These are phyloP conservation scores for Calameuta idolon DNA, from an alignment of 2,888 invertebrate species.

Conservation along the genomic window DNA sequence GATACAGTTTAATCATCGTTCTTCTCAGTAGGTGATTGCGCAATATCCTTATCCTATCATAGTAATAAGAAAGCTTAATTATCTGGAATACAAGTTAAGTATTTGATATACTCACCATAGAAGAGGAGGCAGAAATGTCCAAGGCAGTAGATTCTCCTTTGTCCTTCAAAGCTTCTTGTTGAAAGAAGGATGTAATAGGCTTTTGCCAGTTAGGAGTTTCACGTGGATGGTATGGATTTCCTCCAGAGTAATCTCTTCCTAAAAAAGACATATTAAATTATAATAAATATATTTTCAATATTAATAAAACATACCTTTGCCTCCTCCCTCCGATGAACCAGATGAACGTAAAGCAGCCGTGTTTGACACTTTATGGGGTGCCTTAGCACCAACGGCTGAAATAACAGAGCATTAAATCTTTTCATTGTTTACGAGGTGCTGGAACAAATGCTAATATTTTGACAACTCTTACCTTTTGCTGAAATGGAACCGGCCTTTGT, in stretches of 20 bases:
- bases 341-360: slow-evolving; percentile 15
- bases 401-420: background rate
- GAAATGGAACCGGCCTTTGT: too few relatives aligned
- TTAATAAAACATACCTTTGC: slow-evolving; percentile 27
- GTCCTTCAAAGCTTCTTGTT: too few relatives aligned
- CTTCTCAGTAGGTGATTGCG: too few relatives aligned
- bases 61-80: too few relatives aligned
- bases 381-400: slow-evolving; percentile 47
- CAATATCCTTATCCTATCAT: too few relatives aligned
- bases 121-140: too few relatives aligned
- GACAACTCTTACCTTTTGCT: too few relatives aligned
- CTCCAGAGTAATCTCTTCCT: slow-evolving; percentile 54
- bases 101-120: too few relatives aligned
- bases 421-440: too few relatives aligned
- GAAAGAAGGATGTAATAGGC: slow-evolving; percentile 71
- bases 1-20: too few relatives aligned
- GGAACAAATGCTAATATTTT: background rate
- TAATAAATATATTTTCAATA: background rate
- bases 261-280: slow-evolving; percentile 11
- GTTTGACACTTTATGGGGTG: slow-evolving; percentile 33
- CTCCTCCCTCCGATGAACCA: slow-evolving; percentile 6
- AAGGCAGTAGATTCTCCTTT: too few relatives aligned
- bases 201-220: slow-evolving; percentile 73
- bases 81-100: too few relatives aligned
- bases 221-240: slow-evolving; percentile 70